These are phyloP conservation scores for Episyrphus balteatus DNA, from an alignment of 1,140 invertebrate species.

Conservation along the genomic window DNA sequence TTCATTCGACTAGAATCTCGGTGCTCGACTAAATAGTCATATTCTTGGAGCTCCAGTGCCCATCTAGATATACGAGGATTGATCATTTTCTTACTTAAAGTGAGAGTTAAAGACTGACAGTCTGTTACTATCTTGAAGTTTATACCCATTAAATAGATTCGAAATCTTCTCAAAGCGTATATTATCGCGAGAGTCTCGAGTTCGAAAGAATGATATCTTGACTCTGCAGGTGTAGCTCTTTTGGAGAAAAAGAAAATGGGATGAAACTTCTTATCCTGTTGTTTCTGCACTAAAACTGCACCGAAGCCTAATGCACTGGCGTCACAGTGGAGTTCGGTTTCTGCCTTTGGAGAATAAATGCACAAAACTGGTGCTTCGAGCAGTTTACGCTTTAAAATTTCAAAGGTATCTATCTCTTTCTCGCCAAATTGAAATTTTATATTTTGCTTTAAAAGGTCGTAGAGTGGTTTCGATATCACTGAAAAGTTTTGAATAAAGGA, in stretches of 20 bases:
- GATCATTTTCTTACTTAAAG: constrained; percentile 33
- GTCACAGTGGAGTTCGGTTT: constrained; percentile 28
- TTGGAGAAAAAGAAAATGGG: constrained; percentile 29
- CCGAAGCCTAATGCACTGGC: constrained; percentile 20
- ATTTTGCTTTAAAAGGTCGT: constrained; percentile 11
- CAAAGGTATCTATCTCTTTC: constrained; percentile 2
- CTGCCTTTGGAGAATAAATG: constrained; percentile 15
- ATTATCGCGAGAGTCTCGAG: constrained; percentile 27
- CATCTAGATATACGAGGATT: constrained; percentile 26
- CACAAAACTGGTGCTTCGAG: constrained; percentile 10
- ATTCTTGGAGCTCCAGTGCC: constrained; percentile 24
- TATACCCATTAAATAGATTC: constrained; percentile 37
- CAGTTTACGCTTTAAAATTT: constrained; percentile 7
- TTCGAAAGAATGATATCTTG: constrained; percentile 28
- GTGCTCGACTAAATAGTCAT: constrained; percentile 24
- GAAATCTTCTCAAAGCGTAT: constrained; percentile 19
- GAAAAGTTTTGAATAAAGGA: constrained; percentile 15
- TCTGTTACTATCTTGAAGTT: constrained; percentile 38
- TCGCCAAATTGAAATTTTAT: constrained; percentile 8
- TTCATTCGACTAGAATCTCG: constrained; percentile 19
- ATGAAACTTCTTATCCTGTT: constrained; percentile 11
- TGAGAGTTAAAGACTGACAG: constrained; percentile 29
- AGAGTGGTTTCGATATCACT: constrained; percentile 14
- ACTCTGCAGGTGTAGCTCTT: constrained; percentile 18
- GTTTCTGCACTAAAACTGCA: constrained; percentile 14